Base-by-base conservation (phyloP, 2,113 vertebrate species). In the Indri indri region DNA sequence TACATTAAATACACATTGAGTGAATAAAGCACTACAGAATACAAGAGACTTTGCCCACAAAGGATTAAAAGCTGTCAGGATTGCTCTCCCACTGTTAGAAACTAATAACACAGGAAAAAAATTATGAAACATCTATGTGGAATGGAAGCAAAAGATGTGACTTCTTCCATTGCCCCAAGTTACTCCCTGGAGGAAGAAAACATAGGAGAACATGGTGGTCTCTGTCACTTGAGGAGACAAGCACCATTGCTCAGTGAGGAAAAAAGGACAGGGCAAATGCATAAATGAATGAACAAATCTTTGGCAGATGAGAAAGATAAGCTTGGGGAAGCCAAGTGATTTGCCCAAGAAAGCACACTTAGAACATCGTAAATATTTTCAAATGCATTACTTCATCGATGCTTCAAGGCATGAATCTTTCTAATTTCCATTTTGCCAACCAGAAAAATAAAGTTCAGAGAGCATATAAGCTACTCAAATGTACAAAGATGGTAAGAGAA, bases 1-100 rank as follows among this genome's bases (percentile, higher is more conserved):
- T 74, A n/a, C 17, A 86, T 32, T 79, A 89, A 91, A 77, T 63
- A n/a, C 13, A 82, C 32, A 37, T 59, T 88, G 34, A 86, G 9
- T 70, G 23, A 91, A 63, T 92, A 65, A 84, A 92, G 88, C 59
- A 90, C 27, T 82, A 32, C 76, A 52, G 34, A 87, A 57, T 68
- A 23, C 17, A 14, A n/a, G 57, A 89, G 4, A 52, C 6, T 89
- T 61, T 83, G 2, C 34, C 27, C 18, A 88, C 6, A 8, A 92
- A 95, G 6, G 17, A 63, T 82, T 91, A 79, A 82, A 90, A 74
- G 7, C 27, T 80, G 42, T 59, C 17, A 34, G 23, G 47, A 61
- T 92, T 37, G 84, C 27, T 91, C 32, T 90, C 14, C 65, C 11
- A 80, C 6, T 10, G 5, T 47, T 86, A 50, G 47, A 79, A 83